Base-by-base conservation (phyloP, 1,140 invertebrate species). In the Drosophila tsacasi region DNA sequence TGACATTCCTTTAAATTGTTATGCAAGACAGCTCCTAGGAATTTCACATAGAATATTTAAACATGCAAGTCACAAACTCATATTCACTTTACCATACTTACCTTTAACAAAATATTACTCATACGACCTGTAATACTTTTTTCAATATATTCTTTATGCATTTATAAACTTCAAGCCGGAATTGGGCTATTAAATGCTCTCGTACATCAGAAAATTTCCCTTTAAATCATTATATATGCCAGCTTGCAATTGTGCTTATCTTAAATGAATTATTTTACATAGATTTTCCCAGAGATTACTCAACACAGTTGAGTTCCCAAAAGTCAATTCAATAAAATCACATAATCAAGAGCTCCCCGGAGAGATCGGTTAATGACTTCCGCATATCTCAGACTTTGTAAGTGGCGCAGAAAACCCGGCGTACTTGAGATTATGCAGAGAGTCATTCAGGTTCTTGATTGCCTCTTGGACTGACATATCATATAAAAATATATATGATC, bases 351-450 rank as follows among this genome's bases (percentile, higher is more conserved):
- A 49, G 52, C 44, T 72, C 23, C 42, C 37, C 46, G 9, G n/a
- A 17, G 13, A n/a, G 47, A 60, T 67, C 32, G 47, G 55, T 49
- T 78, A 42, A 55, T 60, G 58, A 81, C 83, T 87, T 87, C 83
- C 83, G 84, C 81, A 78, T 83, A 55, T 54, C n/a, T 32, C 23
- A 64, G 69, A 72, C 47, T 54, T 42, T 65, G 39, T 71, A 73
- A 37, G 39, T 50, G 59, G 25, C 50, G 54, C 27, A 25, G 35
- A 60, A 69, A 78, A 87, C 76, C 64, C 49, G 83, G 12, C 66
- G 67, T 83, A 81, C 83, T 87, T 87, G 80, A 83, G 46, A 89
- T 83, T 89, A 89, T 83, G 67, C 75, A 85, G 54, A 50, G 35
- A 35, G 59, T 49, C 49, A 75, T 62, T 55, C 59, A 75, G 60